Conservation (phyloP, 2,888 invertebrate genomes). For the Amiota minor region DNA sequence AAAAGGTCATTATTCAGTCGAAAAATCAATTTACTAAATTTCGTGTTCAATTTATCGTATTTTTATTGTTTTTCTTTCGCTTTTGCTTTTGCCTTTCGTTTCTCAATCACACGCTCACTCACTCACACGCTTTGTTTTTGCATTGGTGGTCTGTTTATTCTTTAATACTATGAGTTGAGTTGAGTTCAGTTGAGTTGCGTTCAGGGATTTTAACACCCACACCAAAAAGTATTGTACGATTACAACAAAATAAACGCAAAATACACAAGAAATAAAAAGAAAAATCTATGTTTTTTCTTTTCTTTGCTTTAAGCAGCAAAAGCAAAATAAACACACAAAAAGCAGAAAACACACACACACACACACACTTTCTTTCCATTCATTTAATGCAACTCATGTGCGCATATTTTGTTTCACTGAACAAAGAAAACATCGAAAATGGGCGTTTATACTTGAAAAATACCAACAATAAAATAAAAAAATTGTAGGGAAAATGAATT, state of each 20-base stretch:
- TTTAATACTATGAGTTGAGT: background rate
- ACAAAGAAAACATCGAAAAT: conserved; percentile 22
- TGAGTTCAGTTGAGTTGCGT: too few species aligned
- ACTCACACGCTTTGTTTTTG: background rate
- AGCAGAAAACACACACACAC: conserved; percentile 1
- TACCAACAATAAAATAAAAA: background rate
- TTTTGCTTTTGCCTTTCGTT: background rate
- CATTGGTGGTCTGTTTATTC: conserved; percentile 9
- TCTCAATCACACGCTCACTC: background rate
- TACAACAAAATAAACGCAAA: background rate
- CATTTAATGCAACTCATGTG: background rate
- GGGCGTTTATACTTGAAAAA: conserved; percentile 12
- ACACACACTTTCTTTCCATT: background rate
- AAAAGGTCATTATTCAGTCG: conserved; percentile 25
- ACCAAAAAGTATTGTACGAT: too few species aligned
- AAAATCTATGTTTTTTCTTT: background rate
- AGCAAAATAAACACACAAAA: background rate
- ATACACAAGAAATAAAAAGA: background rate
- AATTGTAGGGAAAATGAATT: background rate
- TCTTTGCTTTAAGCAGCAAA: background rate
- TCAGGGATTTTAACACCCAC: too few species aligned
- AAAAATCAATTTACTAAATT: conserved; percentile 30
- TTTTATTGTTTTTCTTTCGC: conserved; percentile 22
- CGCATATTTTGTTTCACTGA: conserved; percentile 8
- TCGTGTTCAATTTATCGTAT: conserved; percentile 27